Conservation (phyloP, 2,888 invertebrate genomes). For the Teleogryllus oceanicus region DNA sequence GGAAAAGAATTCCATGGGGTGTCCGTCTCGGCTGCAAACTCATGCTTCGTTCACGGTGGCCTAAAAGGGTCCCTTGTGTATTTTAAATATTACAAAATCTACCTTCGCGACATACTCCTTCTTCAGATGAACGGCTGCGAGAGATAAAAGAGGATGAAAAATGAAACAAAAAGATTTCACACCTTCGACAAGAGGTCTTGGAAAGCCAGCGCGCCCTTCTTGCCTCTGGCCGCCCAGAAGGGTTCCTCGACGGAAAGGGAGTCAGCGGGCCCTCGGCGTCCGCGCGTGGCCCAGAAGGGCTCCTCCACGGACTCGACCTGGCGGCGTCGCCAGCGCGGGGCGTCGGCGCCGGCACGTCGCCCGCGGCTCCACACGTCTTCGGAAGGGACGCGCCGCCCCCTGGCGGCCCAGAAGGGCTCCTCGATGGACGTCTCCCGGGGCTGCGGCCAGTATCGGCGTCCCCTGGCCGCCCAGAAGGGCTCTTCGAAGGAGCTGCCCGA, state of each 20-base stretch:
- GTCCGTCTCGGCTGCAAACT: no score
- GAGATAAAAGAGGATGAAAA: no score
- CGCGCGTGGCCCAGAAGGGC: constrained; percentile 37
- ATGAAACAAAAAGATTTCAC: no score
- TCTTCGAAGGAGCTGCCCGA: constrained; percentile 26
- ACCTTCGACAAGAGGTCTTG: not conserved
- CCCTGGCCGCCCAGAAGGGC: constrained; percentile 29
- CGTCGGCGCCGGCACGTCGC: not conserved
- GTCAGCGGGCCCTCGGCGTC: constrained; percentile 29
- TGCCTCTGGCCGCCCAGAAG: constrained; percentile 36
- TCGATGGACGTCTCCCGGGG: constrained; percentile 20
- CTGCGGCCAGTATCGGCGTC: constrained; percentile 20
- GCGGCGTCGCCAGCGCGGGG: not conserved
- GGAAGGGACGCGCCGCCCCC: constrained; percentile 26
- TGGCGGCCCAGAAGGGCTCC: constrained; percentile 35
- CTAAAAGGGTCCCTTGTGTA: no score
- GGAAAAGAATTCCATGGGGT: no score
- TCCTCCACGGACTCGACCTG: constrained; percentile 23
- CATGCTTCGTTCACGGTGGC: no score
- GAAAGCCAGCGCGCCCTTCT: constrained; percentile 26
- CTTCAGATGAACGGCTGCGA: no score
- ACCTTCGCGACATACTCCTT: no score
- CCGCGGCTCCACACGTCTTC: not conserved
- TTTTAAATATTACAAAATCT: no score
- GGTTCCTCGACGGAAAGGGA: constrained; percentile 29